Percentiles rank a stretch among this genome's conserved stretches.
Conservation (phyloP, 2,888 invertebrate species). For the Elegia similella region DNA sequence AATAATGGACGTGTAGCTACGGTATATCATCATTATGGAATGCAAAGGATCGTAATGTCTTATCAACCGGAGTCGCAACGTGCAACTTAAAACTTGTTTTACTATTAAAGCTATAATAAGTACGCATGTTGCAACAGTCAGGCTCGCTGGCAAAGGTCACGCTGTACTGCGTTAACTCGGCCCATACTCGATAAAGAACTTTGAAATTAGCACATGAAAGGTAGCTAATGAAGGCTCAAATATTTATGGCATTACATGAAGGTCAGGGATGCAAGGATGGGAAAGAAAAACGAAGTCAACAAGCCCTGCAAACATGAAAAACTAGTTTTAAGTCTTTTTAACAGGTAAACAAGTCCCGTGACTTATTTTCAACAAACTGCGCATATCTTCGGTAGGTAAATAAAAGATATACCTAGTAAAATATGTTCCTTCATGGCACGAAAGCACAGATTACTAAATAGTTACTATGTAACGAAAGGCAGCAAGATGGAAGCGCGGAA, state of each 20-base stretch:
- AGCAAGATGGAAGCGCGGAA: too few species aligned
- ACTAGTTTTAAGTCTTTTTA: too few species aligned
- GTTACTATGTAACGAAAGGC: too few species aligned
- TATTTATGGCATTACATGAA: constrained; percentile 1
- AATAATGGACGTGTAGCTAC: background rate
- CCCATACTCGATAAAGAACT: constrained; percentile 5
- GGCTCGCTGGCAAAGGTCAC: constrained; percentile 3
- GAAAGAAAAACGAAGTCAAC: background rate
- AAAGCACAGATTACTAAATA: too few species aligned
- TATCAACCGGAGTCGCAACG: background rate
- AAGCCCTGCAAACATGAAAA: too few species aligned
- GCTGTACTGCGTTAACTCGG: constrained; percentile 9
- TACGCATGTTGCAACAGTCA: constrained; percentile 7
- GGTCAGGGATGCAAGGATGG: background rate
- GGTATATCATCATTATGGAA: background rate
- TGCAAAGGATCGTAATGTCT: constrained; percentile 2
- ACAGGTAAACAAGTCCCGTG: too few species aligned
- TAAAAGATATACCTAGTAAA: too few species aligned
- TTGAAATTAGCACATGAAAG: constrained; percentile 17
- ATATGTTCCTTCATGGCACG: too few species aligned
- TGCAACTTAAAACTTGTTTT: constrained; percentile 11
- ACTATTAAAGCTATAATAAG: constrained; percentile 3
- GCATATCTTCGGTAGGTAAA: too few species aligned
- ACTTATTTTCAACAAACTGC: too few species aligned
- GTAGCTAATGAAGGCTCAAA: constrained; percentile 10